phyloP scores from a whole-genome alignment of 2,888 invertebrate genomes.

The Anagyrus pseudococci region DNA sequence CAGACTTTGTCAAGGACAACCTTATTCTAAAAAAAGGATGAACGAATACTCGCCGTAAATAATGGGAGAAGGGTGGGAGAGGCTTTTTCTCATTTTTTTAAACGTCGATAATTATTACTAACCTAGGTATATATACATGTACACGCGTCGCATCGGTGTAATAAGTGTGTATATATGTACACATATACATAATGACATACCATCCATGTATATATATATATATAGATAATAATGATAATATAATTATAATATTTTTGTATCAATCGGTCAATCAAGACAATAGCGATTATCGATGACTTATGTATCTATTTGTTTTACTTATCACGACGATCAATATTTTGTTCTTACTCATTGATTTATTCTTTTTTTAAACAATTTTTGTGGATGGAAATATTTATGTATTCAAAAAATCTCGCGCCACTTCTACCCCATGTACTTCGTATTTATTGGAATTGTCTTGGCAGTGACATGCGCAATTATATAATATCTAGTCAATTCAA shows the following conservation, averaged over 20 bases:
- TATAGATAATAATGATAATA: conserved; percentile 29
- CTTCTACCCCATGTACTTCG: conserved; percentile 13
- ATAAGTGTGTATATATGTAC: conserved; percentile 57
- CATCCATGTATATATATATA: conserved; percentile 52
- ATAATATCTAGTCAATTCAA: conserved; percentile 27
- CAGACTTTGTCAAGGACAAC: no score
- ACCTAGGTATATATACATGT: conserved; percentile 47
- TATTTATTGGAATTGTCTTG: conserved; percentile 27
- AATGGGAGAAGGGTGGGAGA: conserved; percentile 38
- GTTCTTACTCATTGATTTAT: conserved; percentile 25
- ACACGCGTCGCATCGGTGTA: conserved; percentile 44
- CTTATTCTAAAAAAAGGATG: no score
- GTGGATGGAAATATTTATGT: conserved; percentile 40
- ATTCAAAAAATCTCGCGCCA: conserved; percentile 34
- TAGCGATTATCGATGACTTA: conserved; percentile 43
- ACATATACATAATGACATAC: conserved; percentile 59
- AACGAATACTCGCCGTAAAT: conserved; percentile 20
- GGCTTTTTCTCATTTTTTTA: conserved; percentile 28
- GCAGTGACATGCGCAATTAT: conserved; percentile 37
- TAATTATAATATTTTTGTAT: conserved; percentile 41
- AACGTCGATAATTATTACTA: conserved; percentile 39
- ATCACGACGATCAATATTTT: conserved; percentile 38
- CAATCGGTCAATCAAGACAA: conserved; percentile 41
- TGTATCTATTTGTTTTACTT: conserved; percentile 40
- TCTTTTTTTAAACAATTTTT: conserved; percentile 34